phyloP scores from a whole-genome alignment of 2,888 invertebrate species.

The Tyria jacobaeae region DNA sequence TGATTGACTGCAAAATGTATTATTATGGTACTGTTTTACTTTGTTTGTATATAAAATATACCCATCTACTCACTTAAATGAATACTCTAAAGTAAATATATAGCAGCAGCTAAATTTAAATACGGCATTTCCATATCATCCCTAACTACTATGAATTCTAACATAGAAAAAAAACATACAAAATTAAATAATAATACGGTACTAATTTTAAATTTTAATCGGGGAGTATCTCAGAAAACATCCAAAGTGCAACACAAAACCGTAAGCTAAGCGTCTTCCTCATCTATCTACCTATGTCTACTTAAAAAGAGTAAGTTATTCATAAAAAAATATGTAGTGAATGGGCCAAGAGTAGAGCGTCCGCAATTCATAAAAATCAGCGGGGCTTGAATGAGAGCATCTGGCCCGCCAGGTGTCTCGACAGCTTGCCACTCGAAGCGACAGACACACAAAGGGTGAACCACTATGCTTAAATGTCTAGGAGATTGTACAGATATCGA shows the following conservation, averaged over 20 bases:
- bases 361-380: constrained; percentile 81
- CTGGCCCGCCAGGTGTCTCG: constrained; percentile 77
- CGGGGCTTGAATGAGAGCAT: constrained; percentile 74
- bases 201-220: too few species aligned
- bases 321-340: constrained; percentile 69
- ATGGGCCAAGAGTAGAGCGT: constrained; percentile 65
- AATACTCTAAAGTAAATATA: too few species aligned
- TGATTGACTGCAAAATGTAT: too few species aligned
- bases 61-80: too few species aligned
- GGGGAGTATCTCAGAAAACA: not conserved
- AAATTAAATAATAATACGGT: too few species aligned
- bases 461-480: constrained; percentile 55
- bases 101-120: too few species aligned
- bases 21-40: too few species aligned
- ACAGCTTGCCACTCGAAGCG: constrained; percentile 55
- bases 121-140: too few species aligned
- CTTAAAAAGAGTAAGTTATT: constrained; percentile 50
- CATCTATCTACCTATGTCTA: constrained; percentile 24
- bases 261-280: not conserved
- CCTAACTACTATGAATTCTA: too few species aligned
- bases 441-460: constrained; percentile 62
- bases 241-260: not conserved
- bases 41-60: too few species aligned
- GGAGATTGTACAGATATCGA: constrained; percentile 39
- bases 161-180: too few species aligned